A percentile compares a stretch with the other conserved stretches of the same genome.
Conservation (phyloP, 2,888 invertebrate genomes). For the Congeria kusceri region DNA sequence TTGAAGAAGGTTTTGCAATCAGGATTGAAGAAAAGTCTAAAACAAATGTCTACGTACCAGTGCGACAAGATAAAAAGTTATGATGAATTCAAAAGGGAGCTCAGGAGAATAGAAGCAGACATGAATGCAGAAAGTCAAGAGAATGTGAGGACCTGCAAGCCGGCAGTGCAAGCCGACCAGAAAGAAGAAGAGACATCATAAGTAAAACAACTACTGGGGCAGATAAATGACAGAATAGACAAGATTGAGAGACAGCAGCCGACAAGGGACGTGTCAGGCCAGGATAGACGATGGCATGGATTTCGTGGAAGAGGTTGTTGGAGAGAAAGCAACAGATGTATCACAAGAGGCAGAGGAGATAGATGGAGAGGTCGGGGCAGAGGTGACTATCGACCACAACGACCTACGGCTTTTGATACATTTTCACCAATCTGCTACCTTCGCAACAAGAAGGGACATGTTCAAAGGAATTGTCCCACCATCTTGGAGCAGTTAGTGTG, state of each 20-base stretch:
- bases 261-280: too few species aligned
- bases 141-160: constrained; percentile 4
- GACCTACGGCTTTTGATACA: background rate
- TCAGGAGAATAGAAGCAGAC: constrained; percentile 13
- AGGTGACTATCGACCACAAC: too few species aligned
- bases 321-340: background rate
- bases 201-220: constrained; percentile 1
- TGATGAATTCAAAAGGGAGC: constrained; percentile 29
- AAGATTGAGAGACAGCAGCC: background rate
- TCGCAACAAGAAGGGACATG: background rate
- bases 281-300: background rate
- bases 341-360: too few species aligned
- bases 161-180: background rate
- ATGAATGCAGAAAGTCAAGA: background rate
- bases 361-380: too few species aligned
- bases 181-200: background rate
- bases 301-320: background rate
- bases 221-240: constrained; percentile 15
- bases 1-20: constrained; percentile 18
- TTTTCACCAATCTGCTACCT: background rate
- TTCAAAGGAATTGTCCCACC: background rate
- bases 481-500: background rate
- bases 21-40: constrained; percentile 12
- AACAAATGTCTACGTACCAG: constrained; percentile 6
- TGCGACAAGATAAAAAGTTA: constrained; percentile 12